Conservation (phyloP, 2,888 invertebrate species). For the Epistrophe grossulariae region DNA sequence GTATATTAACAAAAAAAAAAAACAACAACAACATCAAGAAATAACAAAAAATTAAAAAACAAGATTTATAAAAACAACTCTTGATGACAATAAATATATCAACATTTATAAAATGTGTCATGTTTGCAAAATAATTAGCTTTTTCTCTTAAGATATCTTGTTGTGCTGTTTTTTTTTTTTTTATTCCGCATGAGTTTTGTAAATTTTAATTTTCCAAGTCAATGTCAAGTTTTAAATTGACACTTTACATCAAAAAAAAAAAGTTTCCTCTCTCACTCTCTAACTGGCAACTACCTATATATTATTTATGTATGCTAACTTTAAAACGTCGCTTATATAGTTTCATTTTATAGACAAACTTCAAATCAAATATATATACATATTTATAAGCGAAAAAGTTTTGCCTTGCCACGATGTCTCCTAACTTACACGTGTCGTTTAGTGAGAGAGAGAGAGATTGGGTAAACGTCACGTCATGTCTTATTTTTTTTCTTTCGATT, state of each 20-base stretch:
- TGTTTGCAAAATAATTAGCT: slow-evolving; percentile 65
- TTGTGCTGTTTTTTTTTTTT: not conserved
- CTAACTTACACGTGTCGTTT: slow-evolving; percentile 31
- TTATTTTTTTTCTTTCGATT: slow-evolving; percentile 25
- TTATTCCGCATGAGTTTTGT: slow-evolving; percentile 20
- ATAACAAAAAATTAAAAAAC: slow-evolving; percentile 27
- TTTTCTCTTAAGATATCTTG: slow-evolving; percentile 11
- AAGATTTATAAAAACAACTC: slow-evolving; percentile 61
- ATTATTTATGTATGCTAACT: not conserved
- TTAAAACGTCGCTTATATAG: not conserved
- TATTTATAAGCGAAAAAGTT: not conserved
- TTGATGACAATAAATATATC: slow-evolving; percentile 64
- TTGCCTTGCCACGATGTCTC: slow-evolving; percentile 43
- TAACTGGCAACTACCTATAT: not conserved
- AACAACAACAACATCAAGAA: slow-evolving; percentile 11
- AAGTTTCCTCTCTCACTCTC: not conserved
- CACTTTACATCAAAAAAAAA: slow-evolving; percentile 33
- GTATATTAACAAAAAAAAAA: not conserved
- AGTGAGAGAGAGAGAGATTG: not conserved
- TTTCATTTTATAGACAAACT: not conserved
- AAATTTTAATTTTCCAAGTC: slow-evolving; percentile 48
- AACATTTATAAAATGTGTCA: slow-evolving; percentile 72
- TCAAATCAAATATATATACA: slow-evolving; percentile 1
- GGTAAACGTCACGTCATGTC: slow-evolving; percentile 6
- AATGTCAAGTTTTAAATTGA: slow-evolving; percentile 64